Evolutionary conservation across 2,797 vertebrate genomes (phyloP).

Genomic region (Rhabdophis nuchalis): DNA sequence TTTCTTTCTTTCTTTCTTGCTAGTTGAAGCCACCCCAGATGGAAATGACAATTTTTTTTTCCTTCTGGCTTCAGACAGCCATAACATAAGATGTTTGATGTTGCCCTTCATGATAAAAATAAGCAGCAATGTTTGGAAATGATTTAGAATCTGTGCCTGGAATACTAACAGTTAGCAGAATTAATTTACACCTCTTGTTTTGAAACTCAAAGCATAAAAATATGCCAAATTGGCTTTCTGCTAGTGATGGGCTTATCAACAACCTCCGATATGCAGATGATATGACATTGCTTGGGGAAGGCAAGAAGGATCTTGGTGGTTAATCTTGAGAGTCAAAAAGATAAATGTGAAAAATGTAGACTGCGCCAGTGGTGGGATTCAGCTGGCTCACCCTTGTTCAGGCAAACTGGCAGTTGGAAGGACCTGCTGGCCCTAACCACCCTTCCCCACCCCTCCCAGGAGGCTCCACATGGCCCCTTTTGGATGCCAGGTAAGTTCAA

Average conservation of each 20-base stretch:
- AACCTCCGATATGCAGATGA: background rate
- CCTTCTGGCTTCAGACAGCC: slow-evolving; percentile 25
- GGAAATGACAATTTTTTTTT: background rate
- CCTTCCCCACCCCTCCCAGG: no score
- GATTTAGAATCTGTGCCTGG: background rate
- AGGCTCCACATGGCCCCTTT: no score
- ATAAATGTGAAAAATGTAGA: background rate
- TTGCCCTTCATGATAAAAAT: background rate
- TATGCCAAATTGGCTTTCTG: background rate
- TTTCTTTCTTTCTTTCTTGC: background rate
- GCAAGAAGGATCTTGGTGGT: background rate
- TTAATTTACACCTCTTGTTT: background rate
- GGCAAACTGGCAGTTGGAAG: no score
- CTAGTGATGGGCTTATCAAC: background rate
- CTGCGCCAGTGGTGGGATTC: background rate
- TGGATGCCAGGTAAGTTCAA: no score
- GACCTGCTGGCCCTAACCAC: no score
- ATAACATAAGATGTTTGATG: slow-evolving; percentile 9
- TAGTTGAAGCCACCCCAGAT: background rate
- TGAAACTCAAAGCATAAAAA: background rate
- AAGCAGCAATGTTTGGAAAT: background rate
- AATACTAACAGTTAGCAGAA: background rate
- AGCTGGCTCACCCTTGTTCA: no score
- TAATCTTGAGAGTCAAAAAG: background rate
- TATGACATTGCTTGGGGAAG: background rate